Conservation (phyloP, 1,140 invertebrate species). For the Micrasema minimum region DNA sequence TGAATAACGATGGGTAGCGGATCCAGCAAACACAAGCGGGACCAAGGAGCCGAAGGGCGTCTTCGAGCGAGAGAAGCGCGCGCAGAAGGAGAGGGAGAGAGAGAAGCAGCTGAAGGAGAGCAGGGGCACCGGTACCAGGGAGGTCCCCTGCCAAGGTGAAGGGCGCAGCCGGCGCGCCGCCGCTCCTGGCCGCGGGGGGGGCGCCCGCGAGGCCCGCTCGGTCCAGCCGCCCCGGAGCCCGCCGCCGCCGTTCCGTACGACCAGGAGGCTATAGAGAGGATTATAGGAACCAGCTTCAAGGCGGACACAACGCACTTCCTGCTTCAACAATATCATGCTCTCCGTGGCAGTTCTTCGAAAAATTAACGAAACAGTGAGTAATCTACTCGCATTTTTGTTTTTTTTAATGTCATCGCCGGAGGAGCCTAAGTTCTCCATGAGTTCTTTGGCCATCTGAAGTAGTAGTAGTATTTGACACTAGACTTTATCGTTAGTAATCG, state of each 20-base stretch:
- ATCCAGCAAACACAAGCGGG: too few relatives aligned
- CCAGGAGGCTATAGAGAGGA: constrained; percentile 62
- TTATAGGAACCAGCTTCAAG: constrained; percentile 70
- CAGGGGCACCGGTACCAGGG: neutral
- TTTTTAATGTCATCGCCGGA: too few relatives aligned
- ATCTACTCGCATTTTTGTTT: too few relatives aligned
- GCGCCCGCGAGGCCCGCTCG: neutral
- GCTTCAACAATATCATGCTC: constrained; percentile 79
- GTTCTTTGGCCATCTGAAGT: too few relatives aligned
- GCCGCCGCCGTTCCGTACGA: constrained; percentile 59
- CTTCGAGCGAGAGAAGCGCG: constrained; percentile 51
- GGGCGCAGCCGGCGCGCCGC: too few relatives aligned
- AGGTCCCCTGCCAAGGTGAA: too few relatives aligned
- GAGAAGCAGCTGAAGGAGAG: constrained; percentile 33
- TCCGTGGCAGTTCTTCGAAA: constrained; percentile 79
- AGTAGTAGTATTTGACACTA: too few relatives aligned
- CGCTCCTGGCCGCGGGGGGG: too few relatives aligned
- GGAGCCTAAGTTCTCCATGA: too few relatives aligned
- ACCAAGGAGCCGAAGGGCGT: too few relatives aligned
- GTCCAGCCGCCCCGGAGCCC: constrained; percentile 45
- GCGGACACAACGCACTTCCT: constrained; percentile 75
- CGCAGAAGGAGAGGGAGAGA: constrained; percentile 55
- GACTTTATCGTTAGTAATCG: too few relatives aligned
- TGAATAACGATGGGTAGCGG: too few relatives aligned
- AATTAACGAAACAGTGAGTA: constrained; percentile 81